Percentiles rank a stretch among this genome's conserved stretches.
These are phyloP conservation scores for Xylota sylvarum DNA, from an alignment of 2,888 invertebrate species.

Conservation along the genomic window DNA sequence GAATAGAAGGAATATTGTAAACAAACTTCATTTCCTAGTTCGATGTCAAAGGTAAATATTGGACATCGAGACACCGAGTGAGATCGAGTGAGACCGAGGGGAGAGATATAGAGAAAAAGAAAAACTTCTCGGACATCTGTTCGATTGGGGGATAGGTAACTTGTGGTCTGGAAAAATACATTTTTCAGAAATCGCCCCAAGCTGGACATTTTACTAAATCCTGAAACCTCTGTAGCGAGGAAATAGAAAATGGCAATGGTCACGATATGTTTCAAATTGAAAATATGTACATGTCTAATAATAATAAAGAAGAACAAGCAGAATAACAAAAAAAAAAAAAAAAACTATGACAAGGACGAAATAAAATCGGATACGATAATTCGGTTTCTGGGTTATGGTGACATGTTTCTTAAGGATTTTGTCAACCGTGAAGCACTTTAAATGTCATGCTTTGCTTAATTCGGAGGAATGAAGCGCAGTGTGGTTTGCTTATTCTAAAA, in stretches of 20 bases:
- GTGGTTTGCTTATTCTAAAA: too few species aligned
- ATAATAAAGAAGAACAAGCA: conserved; percentile 9
- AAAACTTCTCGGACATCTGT: conserved; percentile 60
- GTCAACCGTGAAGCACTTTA: too few species aligned
- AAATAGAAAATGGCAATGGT: conserved; percentile 65
- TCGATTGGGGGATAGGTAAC: conserved; percentile 48
- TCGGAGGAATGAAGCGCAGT: too few species aligned
- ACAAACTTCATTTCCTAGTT: conserved; percentile 68
- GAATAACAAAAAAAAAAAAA: neutral
- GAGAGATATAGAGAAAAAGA: conserved; percentile 14
- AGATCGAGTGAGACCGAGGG: neutral
- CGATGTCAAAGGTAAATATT: conserved; percentile 70
- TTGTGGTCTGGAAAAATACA: conserved; percentile 54
- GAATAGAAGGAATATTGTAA: conserved; percentile 43
- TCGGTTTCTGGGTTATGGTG: neutral
- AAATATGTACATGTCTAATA: neutral
- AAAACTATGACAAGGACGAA: conserved; percentile 21
- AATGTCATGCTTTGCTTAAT: too few species aligned
- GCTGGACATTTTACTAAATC: conserved; percentile 44
- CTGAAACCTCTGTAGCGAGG: conserved; percentile 17
- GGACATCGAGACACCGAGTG: conserved; percentile 8
- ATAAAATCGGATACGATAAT: conserved; percentile 8
- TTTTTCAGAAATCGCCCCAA: conserved; percentile 46
- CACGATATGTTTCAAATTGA: conserved; percentile 30
- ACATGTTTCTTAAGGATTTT: too few species aligned